Conservation (phyloP, 2,113 vertebrate genomes). For the Pontoporia blainvillei region DNA sequence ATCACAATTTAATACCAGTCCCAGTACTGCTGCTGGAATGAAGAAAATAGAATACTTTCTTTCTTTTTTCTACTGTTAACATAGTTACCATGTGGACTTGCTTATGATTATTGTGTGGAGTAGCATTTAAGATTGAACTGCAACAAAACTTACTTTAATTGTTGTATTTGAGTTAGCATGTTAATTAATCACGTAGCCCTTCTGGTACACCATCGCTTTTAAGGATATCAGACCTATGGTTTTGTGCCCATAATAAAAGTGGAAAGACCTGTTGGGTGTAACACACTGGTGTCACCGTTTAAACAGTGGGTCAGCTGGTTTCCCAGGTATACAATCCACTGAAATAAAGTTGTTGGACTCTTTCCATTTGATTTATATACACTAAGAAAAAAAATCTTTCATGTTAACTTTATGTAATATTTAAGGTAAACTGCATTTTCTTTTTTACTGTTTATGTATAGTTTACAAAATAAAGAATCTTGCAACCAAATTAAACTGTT, state of each 20-base stretch:
- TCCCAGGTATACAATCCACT: conserved; percentile 66
- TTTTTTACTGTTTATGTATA: conserved; percentile 95
- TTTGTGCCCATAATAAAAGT: conserved; percentile 76
- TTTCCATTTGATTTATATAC: conserved; percentile 75
- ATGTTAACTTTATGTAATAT: conserved; percentile 81
- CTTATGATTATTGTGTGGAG: conserved; percentile 82
- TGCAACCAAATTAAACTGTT: conserved; percentile 85
- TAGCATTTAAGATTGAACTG: conserved; percentile 82
- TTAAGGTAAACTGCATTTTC: conserved; percentile 86
- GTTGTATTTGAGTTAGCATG: conserved; percentile 87
- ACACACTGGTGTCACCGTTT: conserved; percentile 70
- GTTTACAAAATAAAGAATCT: conserved; percentile 98
- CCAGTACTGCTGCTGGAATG: conserved; percentile 82
- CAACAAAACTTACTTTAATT: conserved; percentile 82
- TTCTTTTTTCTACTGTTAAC: conserved; percentile 80
- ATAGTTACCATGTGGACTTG: conserved; percentile 81
- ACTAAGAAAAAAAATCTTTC: conserved; percentile 76
- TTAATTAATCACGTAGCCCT: conserved; percentile 82
- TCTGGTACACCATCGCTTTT: conserved; percentile 76
- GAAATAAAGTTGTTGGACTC: conserved; percentile 71
- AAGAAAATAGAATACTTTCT: conserved; percentile 78
- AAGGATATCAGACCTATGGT: conserved; percentile 74
- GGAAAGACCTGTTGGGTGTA: conserved; percentile 61
- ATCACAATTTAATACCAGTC: conserved; percentile 80
- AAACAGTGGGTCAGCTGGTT: conserved; percentile 66